Conservation (phyloP, 2,797 vertebrate genomes). For the Gastrophryne carolinensis region DNA sequence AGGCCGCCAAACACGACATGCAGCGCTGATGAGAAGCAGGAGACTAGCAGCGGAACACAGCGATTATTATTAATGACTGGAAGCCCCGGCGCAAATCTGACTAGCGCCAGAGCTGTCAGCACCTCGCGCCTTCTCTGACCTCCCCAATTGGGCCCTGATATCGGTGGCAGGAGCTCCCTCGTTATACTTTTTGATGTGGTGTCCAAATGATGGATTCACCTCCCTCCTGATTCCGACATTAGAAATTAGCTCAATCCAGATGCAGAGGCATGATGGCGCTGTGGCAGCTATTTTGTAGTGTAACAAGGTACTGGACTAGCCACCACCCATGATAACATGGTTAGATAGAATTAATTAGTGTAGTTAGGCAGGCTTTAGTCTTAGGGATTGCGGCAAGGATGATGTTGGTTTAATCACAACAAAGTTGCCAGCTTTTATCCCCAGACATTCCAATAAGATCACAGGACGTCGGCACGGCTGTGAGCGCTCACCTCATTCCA, state of each 20-base stretch:
- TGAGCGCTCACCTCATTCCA: too few relatives aligned
- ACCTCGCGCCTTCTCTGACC: background rate
- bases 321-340: background rate
- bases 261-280: background rate
- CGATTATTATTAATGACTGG: background rate
- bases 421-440: too few relatives aligned
- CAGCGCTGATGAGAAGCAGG: slow-evolving; percentile 5
- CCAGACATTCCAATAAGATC: too few relatives aligned
- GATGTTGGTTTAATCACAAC: too few relatives aligned
- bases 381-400: too few relatives aligned
- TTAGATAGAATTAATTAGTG: background rate
- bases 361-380: background rate
- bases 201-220: slow-evolving; percentile 5
- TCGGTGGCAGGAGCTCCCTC: background rate
- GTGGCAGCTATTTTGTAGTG: too few relatives aligned
- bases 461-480: too few relatives aligned
- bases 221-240: background rate
- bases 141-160: background rate
- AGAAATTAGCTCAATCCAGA: slow-evolving; percentile 3
- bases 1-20: background rate
- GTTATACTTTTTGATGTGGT: background rate
- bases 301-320: background rate
- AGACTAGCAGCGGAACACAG: background rate
- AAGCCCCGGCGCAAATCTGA: background rate
- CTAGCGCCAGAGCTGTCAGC: background rate